Evolutionary conservation across 2,113 vertebrate species (phyloP).

Genomic region (Chlamydotis undulata): DNA sequence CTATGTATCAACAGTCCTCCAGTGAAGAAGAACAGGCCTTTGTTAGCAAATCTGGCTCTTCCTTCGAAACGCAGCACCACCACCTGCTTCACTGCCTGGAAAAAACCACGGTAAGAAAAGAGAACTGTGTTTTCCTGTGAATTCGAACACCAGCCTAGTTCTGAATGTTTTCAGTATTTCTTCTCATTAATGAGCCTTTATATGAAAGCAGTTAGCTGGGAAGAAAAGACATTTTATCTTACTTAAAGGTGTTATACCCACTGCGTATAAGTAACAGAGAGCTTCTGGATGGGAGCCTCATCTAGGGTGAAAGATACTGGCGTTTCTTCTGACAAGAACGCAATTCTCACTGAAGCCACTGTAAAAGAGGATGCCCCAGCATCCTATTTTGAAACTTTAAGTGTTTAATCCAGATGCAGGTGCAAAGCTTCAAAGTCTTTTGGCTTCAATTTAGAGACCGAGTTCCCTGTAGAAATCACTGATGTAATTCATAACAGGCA

Average conservation of each 20-base stretch:
- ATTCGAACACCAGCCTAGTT: not conserved
- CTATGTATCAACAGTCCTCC: conserved; percentile 81
- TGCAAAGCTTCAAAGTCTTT: not conserved
- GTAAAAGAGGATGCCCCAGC: not conserved
- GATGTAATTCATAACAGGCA: not conserved
- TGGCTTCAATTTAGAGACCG: not conserved
- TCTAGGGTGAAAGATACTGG: not conserved
- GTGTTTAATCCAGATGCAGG: not conserved
- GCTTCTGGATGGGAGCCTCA: not conserved
- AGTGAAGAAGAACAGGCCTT: conserved; percentile 89
- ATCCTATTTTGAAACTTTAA: not conserved
- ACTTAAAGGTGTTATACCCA: not conserved
- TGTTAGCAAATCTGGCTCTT: conserved; percentile 86
- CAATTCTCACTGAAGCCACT: not conserved
- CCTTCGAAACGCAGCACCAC: conserved; percentile 90
- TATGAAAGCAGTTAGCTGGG: not conserved
- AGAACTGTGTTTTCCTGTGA: not conserved
- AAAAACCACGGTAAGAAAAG: conserved; percentile 92
- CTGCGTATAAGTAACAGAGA: not conserved
- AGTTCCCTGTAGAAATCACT: not conserved
- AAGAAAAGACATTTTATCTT: conserved; percentile 19
- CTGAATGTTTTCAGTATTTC: not conserved
- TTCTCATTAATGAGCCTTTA: conserved; percentile 21
- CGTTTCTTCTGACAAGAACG: accelerated
- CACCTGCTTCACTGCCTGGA: conserved; percentile 97